Percentiles rank a stretch among this genome's conserved stretches.
Conservation (phyloP, 2,888 invertebrate species). For the Lysandra bellargus region DNA sequence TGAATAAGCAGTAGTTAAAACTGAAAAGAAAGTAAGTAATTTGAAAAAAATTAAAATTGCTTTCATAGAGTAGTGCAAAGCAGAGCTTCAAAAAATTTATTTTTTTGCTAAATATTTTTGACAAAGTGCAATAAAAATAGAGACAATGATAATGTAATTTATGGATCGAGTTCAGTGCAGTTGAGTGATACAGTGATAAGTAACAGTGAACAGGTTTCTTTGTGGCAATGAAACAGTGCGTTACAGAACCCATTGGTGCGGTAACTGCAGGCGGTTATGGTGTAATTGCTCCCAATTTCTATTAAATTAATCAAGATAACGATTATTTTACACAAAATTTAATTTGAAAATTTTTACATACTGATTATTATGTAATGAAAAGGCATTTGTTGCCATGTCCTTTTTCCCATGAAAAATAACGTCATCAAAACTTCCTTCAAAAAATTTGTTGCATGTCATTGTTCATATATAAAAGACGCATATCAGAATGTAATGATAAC, state of each 20-base stretch:
- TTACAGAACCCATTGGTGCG: slow-evolving; percentile 29
- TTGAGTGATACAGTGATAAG: slow-evolving; percentile 49
- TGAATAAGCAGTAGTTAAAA: no score
- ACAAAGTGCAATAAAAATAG: neutral
- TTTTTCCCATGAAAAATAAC: no score
- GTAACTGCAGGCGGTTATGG: slow-evolving; percentile 26
- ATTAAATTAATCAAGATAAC: neutral
- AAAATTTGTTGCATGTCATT: no score
- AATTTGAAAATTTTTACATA: neutral
- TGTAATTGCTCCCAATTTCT: slow-evolving; percentile 26
- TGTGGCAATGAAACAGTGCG: slow-evolving; percentile 40
- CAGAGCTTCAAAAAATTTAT: neutral
- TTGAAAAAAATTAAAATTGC: no score
- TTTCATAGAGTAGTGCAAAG: neutral
- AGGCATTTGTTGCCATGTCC: no score
- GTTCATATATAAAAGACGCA: no score
- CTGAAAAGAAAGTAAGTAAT: no score
- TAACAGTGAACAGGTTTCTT: slow-evolving; percentile 52
- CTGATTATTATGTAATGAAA: no score
- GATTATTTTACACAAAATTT: neutral
- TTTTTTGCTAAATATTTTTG: neutral
- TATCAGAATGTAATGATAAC: neutral
- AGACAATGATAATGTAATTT: neutral
- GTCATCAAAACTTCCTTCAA: no score
- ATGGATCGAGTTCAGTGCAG: slow-evolving; percentile 28